Evolutionary conservation across 1,140 invertebrate species (phyloP).

Genomic region (Diorhabda carinulata): DNA sequence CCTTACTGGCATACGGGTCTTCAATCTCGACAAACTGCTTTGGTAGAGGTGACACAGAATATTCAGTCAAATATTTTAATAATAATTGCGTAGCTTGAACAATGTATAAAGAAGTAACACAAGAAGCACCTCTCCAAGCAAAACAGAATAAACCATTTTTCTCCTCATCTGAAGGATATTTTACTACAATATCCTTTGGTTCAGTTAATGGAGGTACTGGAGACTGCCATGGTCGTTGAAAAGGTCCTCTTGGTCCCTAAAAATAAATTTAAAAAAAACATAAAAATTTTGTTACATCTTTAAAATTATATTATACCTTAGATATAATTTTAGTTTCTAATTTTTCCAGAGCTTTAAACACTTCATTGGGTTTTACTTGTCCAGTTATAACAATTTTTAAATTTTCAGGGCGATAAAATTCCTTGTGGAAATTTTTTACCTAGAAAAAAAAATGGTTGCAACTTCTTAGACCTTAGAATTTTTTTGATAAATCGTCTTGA

Average conservation of each 20-base stretch:
- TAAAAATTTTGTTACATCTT: too few species aligned
- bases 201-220: constrained; percentile 60
- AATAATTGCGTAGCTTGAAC: constrained; percentile 66
- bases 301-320: constrained; percentile 54
- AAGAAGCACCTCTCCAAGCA: constrained; percentile 80
- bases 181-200: constrained; percentile 51
- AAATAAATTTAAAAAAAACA: constrained; percentile 9
- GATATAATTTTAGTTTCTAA: constrained; percentile 76
- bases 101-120: constrained; percentile 54
- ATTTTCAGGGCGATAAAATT: constrained; percentile 90
- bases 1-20: constrained; percentile 76
- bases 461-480: too few species aligned
- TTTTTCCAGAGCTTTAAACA: constrained; percentile 68
- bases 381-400: constrained; percentile 80
- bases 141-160: constrained; percentile 76
- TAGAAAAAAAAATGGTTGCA: constrained; percentile 45
- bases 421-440: constrained; percentile 75
- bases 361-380: constrained; percentile 68
- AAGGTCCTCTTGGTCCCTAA: constrained; percentile 56
- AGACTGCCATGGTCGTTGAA: constrained; percentile 71
- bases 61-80: constrained; percentile 80
- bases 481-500: too few species aligned
- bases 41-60: constrained; percentile 77
- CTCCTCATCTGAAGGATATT: constrained; percentile 83
- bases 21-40: constrained; percentile 79